Evolutionary conservation across 2,113 vertebrate genomes (phyloP).

Genomic region (Menura novaehollandiae): DNA sequence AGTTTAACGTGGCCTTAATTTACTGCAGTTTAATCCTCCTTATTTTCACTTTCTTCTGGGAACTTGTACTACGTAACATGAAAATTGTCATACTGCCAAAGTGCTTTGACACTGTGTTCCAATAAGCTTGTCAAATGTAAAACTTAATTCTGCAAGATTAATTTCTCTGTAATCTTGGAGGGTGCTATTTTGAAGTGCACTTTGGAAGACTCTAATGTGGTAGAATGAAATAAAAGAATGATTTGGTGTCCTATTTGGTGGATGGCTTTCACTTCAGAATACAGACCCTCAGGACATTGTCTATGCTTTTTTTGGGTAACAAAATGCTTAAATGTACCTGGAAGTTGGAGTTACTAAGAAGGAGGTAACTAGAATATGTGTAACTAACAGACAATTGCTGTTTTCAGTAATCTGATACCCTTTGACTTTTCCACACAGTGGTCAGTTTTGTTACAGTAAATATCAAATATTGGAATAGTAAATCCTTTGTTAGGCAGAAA

Average conservation of each 20-base stretch:
- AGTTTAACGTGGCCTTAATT: not conserved
- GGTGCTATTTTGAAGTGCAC: not conserved
- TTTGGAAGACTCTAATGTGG: not conserved
- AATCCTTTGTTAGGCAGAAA: not conserved
- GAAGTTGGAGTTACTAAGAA: not conserved
- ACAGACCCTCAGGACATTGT: not conserved
- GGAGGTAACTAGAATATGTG: not conserved
- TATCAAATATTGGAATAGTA: not conserved
- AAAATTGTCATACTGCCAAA: not conserved
- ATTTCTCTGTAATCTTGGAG: not conserved
- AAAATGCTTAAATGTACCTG: not conserved
- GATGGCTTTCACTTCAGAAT: not conserved
- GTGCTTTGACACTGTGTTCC: not conserved
- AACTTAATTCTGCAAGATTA: not conserved
- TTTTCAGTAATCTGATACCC: not conserved
- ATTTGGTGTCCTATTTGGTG: not conserved
- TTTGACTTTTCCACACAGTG: not conserved
- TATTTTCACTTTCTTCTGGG: constrained; percentile 8
- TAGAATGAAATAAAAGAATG: not conserved
- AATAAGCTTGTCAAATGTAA: not conserved
- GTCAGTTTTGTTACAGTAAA: not conserved
- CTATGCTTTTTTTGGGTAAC: not conserved
- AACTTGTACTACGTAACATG: not conserved
- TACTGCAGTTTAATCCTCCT: constrained; percentile 15
- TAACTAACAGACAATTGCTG: not conserved